phyloP scores from a whole-genome alignment of 2,888 invertebrate species.

The Macrosiphum euphorbiae region DNA sequence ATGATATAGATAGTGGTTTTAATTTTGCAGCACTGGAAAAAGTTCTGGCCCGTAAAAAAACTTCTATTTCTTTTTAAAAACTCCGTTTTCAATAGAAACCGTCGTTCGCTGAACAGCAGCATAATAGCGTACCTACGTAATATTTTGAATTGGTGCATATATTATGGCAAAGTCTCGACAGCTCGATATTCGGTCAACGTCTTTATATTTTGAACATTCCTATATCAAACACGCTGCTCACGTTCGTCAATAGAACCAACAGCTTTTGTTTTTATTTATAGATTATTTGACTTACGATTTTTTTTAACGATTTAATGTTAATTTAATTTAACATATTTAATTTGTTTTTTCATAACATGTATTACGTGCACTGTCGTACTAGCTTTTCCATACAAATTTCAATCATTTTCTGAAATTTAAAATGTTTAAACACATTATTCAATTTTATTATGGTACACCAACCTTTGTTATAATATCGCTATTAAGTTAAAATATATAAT shows the following conservation, averaged over 20 bases:
- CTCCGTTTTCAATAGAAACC: neutral
- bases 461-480: neutral
- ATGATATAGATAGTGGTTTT: neutral
- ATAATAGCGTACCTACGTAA: neutral
- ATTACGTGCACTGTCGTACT: neutral
- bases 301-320: neutral
- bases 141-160: neutral
- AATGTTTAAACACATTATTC: neutral
- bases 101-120: neutral
- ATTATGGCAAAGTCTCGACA: neutral
- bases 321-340: neutral
- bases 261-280: neutral
- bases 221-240: neutral
- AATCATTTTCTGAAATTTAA: neutral
- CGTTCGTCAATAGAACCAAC: neutral
- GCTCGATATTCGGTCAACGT: neutral
- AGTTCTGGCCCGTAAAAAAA: neutral
- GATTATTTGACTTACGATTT: neutral
- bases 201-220: neutral
- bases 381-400: neutral
- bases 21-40: neutral
- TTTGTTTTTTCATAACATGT: neutral
- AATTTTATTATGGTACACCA: neutral
- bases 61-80: neutral
- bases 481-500: neutral